Base-by-base conservation (phyloP, 2,113 vertebrate species). In the Panurus biarmicus region DNA sequence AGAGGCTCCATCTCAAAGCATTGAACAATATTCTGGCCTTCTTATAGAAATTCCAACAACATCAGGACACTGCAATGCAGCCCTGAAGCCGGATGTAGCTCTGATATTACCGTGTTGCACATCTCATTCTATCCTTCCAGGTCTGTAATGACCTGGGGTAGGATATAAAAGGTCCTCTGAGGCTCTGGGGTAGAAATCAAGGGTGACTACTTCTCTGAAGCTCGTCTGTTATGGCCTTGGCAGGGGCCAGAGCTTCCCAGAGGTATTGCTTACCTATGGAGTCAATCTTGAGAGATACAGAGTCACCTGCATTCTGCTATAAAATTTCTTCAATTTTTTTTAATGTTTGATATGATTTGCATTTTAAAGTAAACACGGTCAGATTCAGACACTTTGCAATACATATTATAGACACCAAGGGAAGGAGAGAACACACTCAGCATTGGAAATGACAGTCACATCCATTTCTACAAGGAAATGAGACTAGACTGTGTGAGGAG, bases 121-220 rank as follows among this genome's bases (percentile, higher is more conserved):
- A 83, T 23, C 8, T 81, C 53, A 38, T 35, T 51, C 8, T 40
- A 23, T 85, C 51, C 62, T 42, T 70, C 58, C 36, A 20, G 25
- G 16, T 53, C 29, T 5, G 1, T 66, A 36, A 40, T n/a, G 29
- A 66, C 25, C 29, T 0, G 0, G 19, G 5, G 7, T 35, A 65
- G 21, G 25, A 50, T 14, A 31, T n/a, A 48, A 64, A 44, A 75
- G 11, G 33, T 42, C 26, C 12, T 76, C 24, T 35, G 47, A 85
- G 11, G 33, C 22, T 76, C 62, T 85, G 19, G 14, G 18, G 5
- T 36, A 40, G 42, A 72, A 20, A 23, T 21, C 58, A 72, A 67
- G 20, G 23, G 58, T 67, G 42, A 17, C 6, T 64, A 3, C 78
- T 83, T 38, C 38, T 51, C n/a, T 74, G 50, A 83, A 78, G 31